Conservation (phyloP, 2,888 invertebrate species). For the Diabrotica balteata region DNA sequence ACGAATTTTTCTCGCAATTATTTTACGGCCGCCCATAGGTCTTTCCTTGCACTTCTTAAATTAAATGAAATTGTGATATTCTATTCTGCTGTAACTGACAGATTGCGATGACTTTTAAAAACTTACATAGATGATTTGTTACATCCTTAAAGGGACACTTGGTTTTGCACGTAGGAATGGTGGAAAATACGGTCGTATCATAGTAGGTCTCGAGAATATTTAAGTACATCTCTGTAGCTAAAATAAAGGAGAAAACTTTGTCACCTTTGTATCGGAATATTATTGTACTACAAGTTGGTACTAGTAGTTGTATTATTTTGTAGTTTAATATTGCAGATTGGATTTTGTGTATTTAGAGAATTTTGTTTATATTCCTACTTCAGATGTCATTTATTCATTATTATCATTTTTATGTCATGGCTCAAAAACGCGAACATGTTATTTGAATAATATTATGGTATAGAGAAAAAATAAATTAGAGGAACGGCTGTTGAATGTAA, state of each 20-base stretch:
- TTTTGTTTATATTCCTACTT: no score
- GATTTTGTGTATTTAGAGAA: no score
- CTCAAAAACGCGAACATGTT: no score
- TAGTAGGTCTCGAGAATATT: slow-evolving; percentile 29
- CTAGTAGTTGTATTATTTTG: no score
- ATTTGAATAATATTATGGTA: no score
- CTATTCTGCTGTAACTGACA: slow-evolving; percentile 53
- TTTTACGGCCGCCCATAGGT: slow-evolving; percentile 2
- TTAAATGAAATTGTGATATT: slow-evolving; percentile 59
- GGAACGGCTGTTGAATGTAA: no score
- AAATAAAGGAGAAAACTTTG: slow-evolving; percentile 33
- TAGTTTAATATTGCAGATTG: no score
- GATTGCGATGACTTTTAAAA: slow-evolving; percentile 37
- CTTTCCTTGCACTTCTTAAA: slow-evolving; percentile 48
- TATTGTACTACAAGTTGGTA: slow-evolving; percentile 22
- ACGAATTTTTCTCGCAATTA: no score
- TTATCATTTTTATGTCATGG: no score
- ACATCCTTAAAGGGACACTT: slow-evolving; percentile 44
- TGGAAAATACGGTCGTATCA: slow-evolving; percentile 26
- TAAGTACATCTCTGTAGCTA: slow-evolving; percentile 38
- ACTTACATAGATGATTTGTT: slow-evolving; percentile 44
- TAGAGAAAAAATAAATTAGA: no score
- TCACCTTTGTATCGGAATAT: slow-evolving; percentile 44
- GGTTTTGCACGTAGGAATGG: slow-evolving; percentile 43
- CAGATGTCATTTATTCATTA: no score